Percentiles rank a stretch among this genome's conserved stretches.
Conservation (phyloP, 2,113 vertebrate genomes). For the Microtus ochrogaster region DNA sequence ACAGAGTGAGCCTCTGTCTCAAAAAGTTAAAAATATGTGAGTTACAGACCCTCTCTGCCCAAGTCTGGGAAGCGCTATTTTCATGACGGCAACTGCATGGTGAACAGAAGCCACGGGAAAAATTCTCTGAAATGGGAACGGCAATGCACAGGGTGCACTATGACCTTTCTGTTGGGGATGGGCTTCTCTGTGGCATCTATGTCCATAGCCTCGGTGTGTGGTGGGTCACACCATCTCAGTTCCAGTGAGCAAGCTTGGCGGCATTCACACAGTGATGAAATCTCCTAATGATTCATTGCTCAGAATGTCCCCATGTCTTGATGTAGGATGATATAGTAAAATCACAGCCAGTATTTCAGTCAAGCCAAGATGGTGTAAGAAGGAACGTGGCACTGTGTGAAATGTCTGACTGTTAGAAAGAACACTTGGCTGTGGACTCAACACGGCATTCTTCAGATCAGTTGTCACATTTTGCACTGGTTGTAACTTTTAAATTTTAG, state of each 20-base stretch:
- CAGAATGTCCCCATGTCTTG: neutral
- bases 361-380: neutral
- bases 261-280: neutral
- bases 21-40: neutral
- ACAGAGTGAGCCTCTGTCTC: neutral
- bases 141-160: too few species aligned
- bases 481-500: conserved; percentile 33
- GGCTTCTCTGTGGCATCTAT: neutral
- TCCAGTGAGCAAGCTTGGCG: neutral
- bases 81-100: neutral
- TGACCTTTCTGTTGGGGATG: too few species aligned
- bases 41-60: conserved; percentile 22
- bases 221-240: neutral
- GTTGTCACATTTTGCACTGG: neutral
- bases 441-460: conserved; percentile 2
- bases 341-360: conserved; percentile 34
- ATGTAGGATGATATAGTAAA: neutral
- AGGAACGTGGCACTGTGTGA: neutral
- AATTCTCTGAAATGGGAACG: neutral
- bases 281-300: neutral
- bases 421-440: neutral
- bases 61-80: neutral
- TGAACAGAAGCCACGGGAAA: neutral
- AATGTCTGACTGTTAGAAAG: conserved; percentile 32
- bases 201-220: neutral